A percentile compares a stretch with the other conserved stretches of the same genome.
phyloP scores from a whole-genome alignment of 1,140 invertebrate genomes.

The Bombus pascuorum region DNA sequence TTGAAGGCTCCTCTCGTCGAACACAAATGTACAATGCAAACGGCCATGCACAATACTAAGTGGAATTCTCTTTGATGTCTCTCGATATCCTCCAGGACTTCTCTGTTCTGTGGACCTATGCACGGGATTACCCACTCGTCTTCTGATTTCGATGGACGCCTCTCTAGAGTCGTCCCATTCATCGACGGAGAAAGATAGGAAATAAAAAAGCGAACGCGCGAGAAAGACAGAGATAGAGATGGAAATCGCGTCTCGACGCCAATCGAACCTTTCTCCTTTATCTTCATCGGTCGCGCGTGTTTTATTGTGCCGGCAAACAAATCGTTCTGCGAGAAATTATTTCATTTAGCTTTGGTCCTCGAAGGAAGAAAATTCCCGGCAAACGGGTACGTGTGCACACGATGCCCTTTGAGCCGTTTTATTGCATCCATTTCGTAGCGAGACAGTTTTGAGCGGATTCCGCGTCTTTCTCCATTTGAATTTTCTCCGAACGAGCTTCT shows the following conservation, averaged over 20 bases:
- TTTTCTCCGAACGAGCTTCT: neutral
- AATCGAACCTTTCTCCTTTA: conserved; percentile 35
- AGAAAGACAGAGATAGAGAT: no score
- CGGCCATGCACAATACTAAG: conserved; percentile 44
- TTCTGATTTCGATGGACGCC: conserved; percentile 49
- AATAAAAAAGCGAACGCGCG: no score
- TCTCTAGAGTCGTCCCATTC: conserved; percentile 36
- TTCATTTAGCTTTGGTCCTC: conserved; percentile 20
- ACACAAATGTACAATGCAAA: conserved; percentile 55
- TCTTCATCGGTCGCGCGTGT: conserved; percentile 31
- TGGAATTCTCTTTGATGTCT: conserved; percentile 51
- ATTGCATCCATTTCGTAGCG: conserved; percentile 33
- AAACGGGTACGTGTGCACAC: neutral
- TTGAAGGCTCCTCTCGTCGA: conserved; percentile 26
- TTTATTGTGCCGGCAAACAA: conserved; percentile 47
- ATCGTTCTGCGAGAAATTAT: conserved; percentile 48
- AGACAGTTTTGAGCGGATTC: conserved; percentile 14
- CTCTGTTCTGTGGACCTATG: conserved; percentile 22
- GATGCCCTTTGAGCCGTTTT: conserved; percentile 33
- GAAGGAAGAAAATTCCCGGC: neutral
- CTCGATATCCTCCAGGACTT: conserved; percentile 43
- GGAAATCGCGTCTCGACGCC: conserved; percentile 35
- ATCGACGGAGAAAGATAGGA: neutral
- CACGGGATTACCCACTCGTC: conserved; percentile 43
- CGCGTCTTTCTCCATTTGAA: conserved; percentile 34